Evolutionary conservation across 2,888 invertebrate genomes (phyloP).

Genomic region (Zaprionus bogoriensis): DNA sequence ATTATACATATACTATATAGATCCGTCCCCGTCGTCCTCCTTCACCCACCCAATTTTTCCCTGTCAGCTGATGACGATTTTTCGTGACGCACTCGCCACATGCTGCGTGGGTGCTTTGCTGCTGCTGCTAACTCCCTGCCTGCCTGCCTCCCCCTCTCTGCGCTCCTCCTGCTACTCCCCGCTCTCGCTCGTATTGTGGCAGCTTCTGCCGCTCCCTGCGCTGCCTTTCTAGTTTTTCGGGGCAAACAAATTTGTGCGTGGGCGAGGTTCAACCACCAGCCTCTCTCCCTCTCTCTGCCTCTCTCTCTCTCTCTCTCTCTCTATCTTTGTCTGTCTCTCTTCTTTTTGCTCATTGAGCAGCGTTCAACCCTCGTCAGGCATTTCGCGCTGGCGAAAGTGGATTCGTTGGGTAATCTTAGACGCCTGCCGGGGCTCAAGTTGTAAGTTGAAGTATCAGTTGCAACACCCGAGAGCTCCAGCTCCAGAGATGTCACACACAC

Average conservation of each 20-base stretch:
- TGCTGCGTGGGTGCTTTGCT: slow-evolving; percentile 17
- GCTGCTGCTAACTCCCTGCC: too few species aligned
- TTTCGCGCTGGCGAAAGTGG: slow-evolving; percentile 36
- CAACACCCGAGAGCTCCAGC: slow-evolving; percentile 16
- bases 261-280: slow-evolving; percentile 43
- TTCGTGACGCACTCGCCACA: slow-evolving; percentile 33
- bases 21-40: too few species aligned
- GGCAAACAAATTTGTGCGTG: slow-evolving; percentile 55
- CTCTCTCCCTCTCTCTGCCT: not conserved
- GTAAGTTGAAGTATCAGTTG: slow-evolving; percentile 33
- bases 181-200: too few species aligned
- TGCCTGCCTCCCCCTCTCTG: not conserved
- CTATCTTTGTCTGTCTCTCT: too few species aligned
- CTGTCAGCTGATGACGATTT: slow-evolving; percentile 12
- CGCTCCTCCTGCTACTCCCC: too few species aligned
- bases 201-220: too few species aligned
- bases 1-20: not conserved
- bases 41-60: not conserved
- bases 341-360: not conserved
- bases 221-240: not conserved
- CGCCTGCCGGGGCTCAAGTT: slow-evolving; percentile 37
- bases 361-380: not conserved
- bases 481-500: too few species aligned
- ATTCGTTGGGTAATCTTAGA: slow-evolving; percentile 41
- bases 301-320: too few species aligned